Conservation (phyloP, 1,140 invertebrate genomes). For the Tetraneura akinire region DNA sequence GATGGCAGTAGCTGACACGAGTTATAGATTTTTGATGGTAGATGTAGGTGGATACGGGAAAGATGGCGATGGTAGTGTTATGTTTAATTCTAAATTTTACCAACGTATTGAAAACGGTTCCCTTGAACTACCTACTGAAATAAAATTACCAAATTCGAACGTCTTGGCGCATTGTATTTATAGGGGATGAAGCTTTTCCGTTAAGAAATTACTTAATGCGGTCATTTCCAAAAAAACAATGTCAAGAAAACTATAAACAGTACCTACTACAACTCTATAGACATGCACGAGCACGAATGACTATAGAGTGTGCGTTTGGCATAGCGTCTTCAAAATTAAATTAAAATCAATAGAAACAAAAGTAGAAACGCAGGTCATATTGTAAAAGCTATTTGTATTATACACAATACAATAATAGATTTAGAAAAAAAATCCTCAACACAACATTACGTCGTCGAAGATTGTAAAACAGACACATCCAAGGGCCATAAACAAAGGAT, state of each 20-base stretch:
- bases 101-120: conserved; percentile 26
- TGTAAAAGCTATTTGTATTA: too few species aligned
- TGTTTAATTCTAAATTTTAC: conserved; percentile 50
- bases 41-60: conserved; percentile 50
- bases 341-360: conserved; percentile 53
- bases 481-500: conserved; percentile 38
- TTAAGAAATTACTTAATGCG: conserved; percentile 57
- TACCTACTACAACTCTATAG: conserved; percentile 59
- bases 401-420: conserved; percentile 32
- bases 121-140: conserved; percentile 26
- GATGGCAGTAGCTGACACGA: conserved; percentile 35
- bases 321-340: conserved; percentile 59
- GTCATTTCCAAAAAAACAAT: conserved; percentile 54
- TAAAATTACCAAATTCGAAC: conserved; percentile 35
- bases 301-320: conserved; percentile 60
- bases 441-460: conserved; percentile 8
- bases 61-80: conserved; percentile 50
- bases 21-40: conserved; percentile 39
- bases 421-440: conserved; percentile 23
- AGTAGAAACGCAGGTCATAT: too few species aligned
- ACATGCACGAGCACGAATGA: conserved; percentile 55
- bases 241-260: conserved; percentile 56
- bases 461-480: conserved; percentile 8
- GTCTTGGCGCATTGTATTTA: conserved; percentile 55
- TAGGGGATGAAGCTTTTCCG: conserved; percentile 59